phyloP scores from a whole-genome alignment of 2,113 vertebrate species.

The Chloroceryle aenea region DNA sequence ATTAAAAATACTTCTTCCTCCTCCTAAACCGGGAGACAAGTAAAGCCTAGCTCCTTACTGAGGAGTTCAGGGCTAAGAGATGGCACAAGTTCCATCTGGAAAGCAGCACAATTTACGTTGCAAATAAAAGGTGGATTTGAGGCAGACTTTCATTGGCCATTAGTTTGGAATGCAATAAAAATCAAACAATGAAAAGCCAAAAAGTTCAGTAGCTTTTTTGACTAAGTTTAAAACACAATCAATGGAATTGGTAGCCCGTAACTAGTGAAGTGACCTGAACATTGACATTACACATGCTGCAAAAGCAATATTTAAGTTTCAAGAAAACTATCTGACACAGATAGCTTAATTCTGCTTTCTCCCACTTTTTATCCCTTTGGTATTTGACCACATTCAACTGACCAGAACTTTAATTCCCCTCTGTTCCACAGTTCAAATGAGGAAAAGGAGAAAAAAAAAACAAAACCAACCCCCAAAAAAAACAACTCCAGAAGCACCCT shows the following conservation, averaged over 20 bases:
- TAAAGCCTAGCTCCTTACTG: not conserved
- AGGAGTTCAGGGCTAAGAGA: not conserved
- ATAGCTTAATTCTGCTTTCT: not conserved
- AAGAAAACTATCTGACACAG: not conserved
- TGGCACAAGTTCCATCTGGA: not conserved
- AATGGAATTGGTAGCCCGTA: not conserved
- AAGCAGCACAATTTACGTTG: not conserved
- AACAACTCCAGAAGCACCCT: not conserved
- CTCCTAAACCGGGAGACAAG: not conserved
- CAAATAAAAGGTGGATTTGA: not conserved
- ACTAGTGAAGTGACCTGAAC: not conserved
- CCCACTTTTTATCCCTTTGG: not conserved
- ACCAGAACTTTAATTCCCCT: not conserved
- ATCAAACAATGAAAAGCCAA: not conserved
- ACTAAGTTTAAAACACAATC: not conserved
- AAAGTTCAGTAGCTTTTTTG: not conserved
- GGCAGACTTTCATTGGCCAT: not conserved
- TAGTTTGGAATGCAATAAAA: not conserved
- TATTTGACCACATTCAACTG: not conserved
- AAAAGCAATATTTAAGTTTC: not conserved
- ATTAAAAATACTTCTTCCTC: not conserved
- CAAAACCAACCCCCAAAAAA: not conserved
- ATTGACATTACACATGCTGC: not conserved
- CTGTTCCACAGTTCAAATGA: not conserved
- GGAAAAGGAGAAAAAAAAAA: not conserved